Percentiles rank a stretch among this genome's conserved stretches.
Conservation (phyloP, 2,888 invertebrate genomes). For the Penaeus monodon region DNA sequence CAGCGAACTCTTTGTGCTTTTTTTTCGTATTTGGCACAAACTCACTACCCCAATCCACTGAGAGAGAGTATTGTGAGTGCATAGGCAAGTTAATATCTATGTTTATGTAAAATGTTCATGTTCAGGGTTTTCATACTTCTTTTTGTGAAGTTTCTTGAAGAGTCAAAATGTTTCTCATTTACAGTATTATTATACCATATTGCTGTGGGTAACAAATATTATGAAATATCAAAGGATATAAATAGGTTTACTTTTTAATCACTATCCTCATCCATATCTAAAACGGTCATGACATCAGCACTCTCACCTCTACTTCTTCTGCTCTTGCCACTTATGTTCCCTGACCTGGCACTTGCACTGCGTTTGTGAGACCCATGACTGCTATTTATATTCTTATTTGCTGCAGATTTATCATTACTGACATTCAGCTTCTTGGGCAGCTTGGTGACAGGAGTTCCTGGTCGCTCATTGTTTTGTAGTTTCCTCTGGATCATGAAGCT, state of each 20-base stretch:
- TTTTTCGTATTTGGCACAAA: too few species aligned
- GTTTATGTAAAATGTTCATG: too few species aligned
- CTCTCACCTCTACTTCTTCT: slow-evolving; percentile 27
- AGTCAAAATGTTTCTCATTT: too few species aligned
- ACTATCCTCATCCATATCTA: slow-evolving; percentile 53
- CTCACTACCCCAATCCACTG: too few species aligned
- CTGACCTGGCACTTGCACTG: slow-evolving; percentile 15
- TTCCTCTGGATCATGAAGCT: slow-evolving; percentile 48
- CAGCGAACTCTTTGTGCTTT: too few species aligned
- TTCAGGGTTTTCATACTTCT: too few species aligned
- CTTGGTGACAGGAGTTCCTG: slow-evolving; percentile 52
- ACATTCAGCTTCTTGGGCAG: slow-evolving; percentile 38
- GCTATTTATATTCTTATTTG: slow-evolving; percentile 12
- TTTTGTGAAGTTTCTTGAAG: too few species aligned
- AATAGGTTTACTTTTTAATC: slow-evolving; percentile 6
- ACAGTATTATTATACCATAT: too few species aligned
- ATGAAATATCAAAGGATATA: too few species aligned
- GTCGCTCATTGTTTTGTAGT: slow-evolving; percentile 36
- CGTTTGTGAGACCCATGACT: slow-evolving; percentile 45
- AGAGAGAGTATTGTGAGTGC: too few species aligned
- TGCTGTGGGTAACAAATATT: too few species aligned
- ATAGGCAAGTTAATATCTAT: too few species aligned
- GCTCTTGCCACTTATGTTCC: slow-evolving; percentile 11
- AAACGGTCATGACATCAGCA: slow-evolving; percentile 47
- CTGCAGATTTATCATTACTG: slow-evolving; percentile 22